phyloP scores from a whole-genome alignment of 2,888 invertebrate genomes.

The Mimas tiliae region DNA sequence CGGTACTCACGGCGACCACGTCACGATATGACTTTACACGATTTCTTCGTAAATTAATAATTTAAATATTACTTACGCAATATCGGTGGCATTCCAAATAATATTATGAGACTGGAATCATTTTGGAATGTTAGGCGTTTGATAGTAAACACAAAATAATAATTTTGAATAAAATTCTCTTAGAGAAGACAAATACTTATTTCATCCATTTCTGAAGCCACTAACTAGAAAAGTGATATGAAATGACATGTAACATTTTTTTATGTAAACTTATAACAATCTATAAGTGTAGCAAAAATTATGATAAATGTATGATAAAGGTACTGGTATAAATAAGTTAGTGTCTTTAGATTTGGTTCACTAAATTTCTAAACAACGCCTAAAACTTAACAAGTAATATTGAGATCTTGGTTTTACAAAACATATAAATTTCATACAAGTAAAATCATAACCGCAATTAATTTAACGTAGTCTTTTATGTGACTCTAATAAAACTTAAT shows the following conservation, averaged over 20 bases:
- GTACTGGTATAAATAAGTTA: conserved; percentile 26
- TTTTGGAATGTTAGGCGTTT: conserved; percentile 66
- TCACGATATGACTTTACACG: conserved; percentile 32
- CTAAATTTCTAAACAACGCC: conserved; percentile 53
- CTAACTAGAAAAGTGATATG: conserved; percentile 32
- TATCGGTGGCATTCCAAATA: conserved; percentile 61
- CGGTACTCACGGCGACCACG: conserved; percentile 63
- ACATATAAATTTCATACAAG: conserved; percentile 21
- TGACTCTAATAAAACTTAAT: conserved; percentile 27
- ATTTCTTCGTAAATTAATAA: conserved; percentile 38
- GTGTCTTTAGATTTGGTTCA: conserved; percentile 25
- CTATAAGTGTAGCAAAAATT: not conserved
- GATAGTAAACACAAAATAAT: conserved; percentile 28
- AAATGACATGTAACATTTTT: conserved; percentile 28
- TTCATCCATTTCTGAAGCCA: conserved; percentile 16
- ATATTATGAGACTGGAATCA: conserved; percentile 54
- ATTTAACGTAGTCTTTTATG: conserved; percentile 20
- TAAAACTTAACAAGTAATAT: conserved; percentile 58
- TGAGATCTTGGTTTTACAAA: conserved; percentile 59
- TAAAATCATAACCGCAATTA: conserved; percentile 32
- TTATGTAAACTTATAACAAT: not conserved
- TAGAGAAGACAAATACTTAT: not conserved
- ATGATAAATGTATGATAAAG: not conserved
- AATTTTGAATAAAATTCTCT: conserved; percentile 16
- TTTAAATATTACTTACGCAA: conserved; percentile 49